phyloP scores from a whole-genome alignment of 1,140 invertebrate genomes.

The Brachionus manjavacas region DNA sequence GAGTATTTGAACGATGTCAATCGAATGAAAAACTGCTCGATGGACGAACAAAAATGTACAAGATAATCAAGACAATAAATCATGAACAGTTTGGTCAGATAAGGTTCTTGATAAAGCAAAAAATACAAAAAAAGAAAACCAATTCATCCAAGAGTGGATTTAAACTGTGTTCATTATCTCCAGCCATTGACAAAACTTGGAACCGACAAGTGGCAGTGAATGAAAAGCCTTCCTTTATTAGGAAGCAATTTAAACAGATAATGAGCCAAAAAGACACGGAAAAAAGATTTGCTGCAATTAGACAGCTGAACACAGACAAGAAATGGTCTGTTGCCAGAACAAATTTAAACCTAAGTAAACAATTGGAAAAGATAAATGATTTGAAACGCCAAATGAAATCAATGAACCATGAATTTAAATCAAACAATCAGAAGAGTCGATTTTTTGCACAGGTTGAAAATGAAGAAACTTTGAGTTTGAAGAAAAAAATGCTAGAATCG shows the following conservation, averaged over 20 bases:
- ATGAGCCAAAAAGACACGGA: not conserved
- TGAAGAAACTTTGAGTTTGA: not conserved
- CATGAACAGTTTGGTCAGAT: not conserved
- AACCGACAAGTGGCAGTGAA: not conserved
- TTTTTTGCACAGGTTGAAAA: not conserved
- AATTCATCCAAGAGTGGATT: not conserved
- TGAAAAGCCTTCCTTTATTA: constrained; percentile 1
- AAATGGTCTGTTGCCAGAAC: not conserved
- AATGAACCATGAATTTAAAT: not conserved
- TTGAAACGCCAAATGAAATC: not conserved
- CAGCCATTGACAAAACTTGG: not conserved
- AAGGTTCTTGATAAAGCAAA: constrained; percentile 18
- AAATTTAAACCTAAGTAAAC: not conserved
- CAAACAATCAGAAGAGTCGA: not conserved
- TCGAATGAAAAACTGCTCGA: not conserved
- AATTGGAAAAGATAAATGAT: not conserved
- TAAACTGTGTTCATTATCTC: constrained; percentile 27
- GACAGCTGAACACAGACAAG: not conserved
- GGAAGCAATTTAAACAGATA: not conserved
- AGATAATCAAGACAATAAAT: not conserved
- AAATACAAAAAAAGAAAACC: not conserved
- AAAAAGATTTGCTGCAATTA: not conserved
- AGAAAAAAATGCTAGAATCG: not conserved
- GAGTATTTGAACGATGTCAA: constrained; percentile 12
- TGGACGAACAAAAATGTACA: constrained; percentile 27